phyloP scores from a whole-genome alignment of 2,888 invertebrate species.

The Diogma glabrata region DNA sequence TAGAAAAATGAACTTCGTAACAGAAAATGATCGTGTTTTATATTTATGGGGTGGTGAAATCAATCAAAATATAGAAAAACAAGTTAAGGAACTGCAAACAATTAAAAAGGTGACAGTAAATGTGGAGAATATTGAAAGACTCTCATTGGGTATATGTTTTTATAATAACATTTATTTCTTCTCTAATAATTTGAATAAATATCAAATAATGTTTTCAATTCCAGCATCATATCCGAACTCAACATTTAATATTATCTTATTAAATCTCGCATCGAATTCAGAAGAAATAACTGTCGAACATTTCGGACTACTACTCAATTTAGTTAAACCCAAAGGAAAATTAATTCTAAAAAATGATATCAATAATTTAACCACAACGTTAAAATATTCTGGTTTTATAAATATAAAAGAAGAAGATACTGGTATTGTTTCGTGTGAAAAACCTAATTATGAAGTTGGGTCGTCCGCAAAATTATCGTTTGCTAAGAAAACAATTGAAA shows the following conservation, averaged over 20 bases:
- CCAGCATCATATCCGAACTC: constrained; percentile 46
- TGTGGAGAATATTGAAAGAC: constrained; percentile 47
- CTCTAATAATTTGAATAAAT: neutral
- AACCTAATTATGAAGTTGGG: constrained; percentile 64
- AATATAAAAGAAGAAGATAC: constrained; percentile 26
- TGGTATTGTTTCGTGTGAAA: constrained; percentile 40
- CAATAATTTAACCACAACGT: constrained; percentile 36
- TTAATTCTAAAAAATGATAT: constrained; percentile 42
- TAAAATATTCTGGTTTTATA: constrained; percentile 55
- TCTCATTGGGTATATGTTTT: constrained; percentile 41
- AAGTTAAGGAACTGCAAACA: constrained; percentile 41
- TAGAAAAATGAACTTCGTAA: constrained; percentile 31
- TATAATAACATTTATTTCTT: neutral
- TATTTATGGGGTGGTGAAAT: constrained; percentile 45
- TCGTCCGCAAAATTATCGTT: constrained; percentile 46
- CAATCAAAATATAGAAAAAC: constrained; percentile 39
- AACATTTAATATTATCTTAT: constrained; percentile 47
- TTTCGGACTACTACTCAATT: constrained; percentile 44
- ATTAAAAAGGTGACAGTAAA: constrained; percentile 40
- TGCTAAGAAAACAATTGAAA: constrained; percentile 29
- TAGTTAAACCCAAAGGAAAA: constrained; percentile 52
- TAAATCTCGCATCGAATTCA: constrained; percentile 26
- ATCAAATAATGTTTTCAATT: constrained; percentile 13
- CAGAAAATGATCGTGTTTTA: constrained; percentile 40
- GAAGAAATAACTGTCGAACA: constrained; percentile 40